Evolutionary conservation across 2,888 invertebrate genomes (phyloP), one percentile per base, ranked within the genome.

Genomic region (Schrankia costaestrigalis): DNA sequence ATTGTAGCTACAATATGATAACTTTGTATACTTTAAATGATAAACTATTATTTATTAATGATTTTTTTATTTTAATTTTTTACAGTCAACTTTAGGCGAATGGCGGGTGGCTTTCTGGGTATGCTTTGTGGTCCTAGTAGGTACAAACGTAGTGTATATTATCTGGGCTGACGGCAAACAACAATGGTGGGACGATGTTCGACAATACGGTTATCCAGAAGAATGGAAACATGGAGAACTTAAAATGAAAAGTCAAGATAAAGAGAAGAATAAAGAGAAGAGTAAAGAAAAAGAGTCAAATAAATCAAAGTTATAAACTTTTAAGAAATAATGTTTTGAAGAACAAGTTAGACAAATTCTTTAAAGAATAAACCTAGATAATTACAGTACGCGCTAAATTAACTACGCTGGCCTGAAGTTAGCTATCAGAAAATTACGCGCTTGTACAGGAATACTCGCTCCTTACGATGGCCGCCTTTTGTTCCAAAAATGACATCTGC

Each of bases 51-150:
- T n/a, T n/a, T 26, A 8, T 22, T 24, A 21, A 1, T 24, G 3
- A 27, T 32, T 18, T 33, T 28, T 24, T 40, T 42, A n/a, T n/a
- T n/a, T n/a, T n/a, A n/a, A n/a, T 23, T 35, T 51, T 54, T 85
- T 87, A n/a, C 75, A 90, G 91, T 90, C 90, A 54, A 90, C 90
- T 5, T 49, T 91, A 32, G 60, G 54, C 0, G 90, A 93, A 72
- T 95, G 94, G 94, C 80, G 91, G 7, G 61, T 89, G 0, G 94
- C 94, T 0, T 94, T 94, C 65, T 93, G 93, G 92, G 92, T 94
- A 22, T 91, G 93, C 24, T 90, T 93, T 25, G 90, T 74, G 0
- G 91, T 93, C 0, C 88, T 94, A 28, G 70, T 91, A 0, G 71
- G 90, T 1, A 92, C 93, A 1, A 93, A 93, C 58, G 41, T 91